phyloP scores from a whole-genome alignment of 2,113 vertebrate genomes.

The Pomatorhinus ruficollis region DNA sequence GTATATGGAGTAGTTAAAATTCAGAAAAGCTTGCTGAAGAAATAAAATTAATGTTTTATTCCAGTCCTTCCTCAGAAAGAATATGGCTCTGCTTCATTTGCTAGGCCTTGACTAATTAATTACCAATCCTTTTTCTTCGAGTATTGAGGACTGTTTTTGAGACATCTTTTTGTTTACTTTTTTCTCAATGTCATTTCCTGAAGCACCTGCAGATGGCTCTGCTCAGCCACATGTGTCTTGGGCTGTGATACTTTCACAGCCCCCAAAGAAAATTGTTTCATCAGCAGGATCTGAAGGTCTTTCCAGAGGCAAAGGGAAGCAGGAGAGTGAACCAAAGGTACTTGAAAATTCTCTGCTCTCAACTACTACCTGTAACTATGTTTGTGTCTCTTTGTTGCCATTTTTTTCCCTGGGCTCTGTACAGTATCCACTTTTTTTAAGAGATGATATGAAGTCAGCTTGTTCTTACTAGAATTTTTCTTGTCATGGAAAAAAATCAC shows the following conservation, averaged over 20 bases:
- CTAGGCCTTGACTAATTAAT: background rate
- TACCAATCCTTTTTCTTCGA: background rate
- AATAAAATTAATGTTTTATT: background rate
- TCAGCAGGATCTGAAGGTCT: conserved; percentile 40
- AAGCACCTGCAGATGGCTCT: conserved; percentile 59
- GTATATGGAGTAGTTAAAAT: background rate
- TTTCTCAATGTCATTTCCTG: conserved; percentile 31
- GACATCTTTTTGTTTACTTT: background rate
- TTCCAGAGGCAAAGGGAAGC: conserved; percentile 44
- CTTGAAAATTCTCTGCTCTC: background rate
- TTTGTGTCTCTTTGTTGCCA: background rate
- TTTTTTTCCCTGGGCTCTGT: background rate
- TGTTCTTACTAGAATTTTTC: background rate
- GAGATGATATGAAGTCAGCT: background rate
- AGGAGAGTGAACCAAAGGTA: conserved; percentile 52
- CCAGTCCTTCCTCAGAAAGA: background rate
- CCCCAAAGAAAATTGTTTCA: conserved; percentile 47
- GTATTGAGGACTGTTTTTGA: background rate
- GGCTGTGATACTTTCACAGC: conserved; percentile 59
- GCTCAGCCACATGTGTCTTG: conserved; percentile 54
- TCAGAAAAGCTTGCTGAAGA: background rate
- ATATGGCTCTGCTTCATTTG: background rate
- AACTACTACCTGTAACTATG: background rate
- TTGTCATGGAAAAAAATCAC: background rate
- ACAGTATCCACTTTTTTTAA: background rate